A percentile compares a stretch with the other conserved stretches of the same genome.
phyloP scores from a whole-genome alignment of 2,888 invertebrate genomes.

The Plemyria rubiginata region DNA sequence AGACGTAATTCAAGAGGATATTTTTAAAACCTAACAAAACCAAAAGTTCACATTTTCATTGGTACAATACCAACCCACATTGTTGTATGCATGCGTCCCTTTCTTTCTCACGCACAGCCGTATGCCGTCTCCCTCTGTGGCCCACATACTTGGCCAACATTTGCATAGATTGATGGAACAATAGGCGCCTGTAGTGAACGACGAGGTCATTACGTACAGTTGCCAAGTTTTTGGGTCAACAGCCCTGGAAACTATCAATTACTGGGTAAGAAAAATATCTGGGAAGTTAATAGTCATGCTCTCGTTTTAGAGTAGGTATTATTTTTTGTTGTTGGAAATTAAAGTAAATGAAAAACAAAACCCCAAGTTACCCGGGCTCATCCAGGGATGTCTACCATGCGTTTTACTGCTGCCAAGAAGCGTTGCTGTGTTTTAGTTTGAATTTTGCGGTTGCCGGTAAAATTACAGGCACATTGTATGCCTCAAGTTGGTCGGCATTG shows the following conservation, averaged over 20 bases:
- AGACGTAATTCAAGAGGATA: too few species aligned
- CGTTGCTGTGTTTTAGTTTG: too few species aligned
- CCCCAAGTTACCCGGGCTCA: too few species aligned
- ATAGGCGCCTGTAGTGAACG: slow-evolving; percentile 32
- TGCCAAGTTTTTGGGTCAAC: slow-evolving; percentile 33
- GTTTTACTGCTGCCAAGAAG: too few species aligned
- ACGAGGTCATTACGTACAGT: slow-evolving; percentile 33
- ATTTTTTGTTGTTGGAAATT: background rate
- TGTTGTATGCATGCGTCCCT: slow-evolving; percentile 8
- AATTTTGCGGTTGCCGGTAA: too few species aligned
- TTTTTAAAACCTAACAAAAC: background rate
- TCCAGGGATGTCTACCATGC: too few species aligned
- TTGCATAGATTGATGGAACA: slow-evolving; percentile 37
- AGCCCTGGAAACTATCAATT: slow-evolving; percentile 26
- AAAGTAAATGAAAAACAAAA: background rate
- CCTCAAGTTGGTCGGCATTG: too few species aligned
- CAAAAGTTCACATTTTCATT: background rate
- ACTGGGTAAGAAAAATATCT: slow-evolving; percentile 17
- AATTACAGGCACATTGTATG: too few species aligned
- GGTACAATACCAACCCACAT: slow-evolving; percentile 1
- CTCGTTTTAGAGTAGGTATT: background rate
- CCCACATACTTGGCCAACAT: slow-evolving; percentile 31
- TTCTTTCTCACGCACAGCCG: slow-evolving; percentile 11
- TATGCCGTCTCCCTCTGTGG: slow-evolving; percentile 13
- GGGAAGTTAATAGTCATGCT: slow-evolving; percentile 18